Evolutionary conservation across 2,797 vertebrate genomes (phyloP).

Genomic region (Pseudochaenichthys georgianus): DNA sequence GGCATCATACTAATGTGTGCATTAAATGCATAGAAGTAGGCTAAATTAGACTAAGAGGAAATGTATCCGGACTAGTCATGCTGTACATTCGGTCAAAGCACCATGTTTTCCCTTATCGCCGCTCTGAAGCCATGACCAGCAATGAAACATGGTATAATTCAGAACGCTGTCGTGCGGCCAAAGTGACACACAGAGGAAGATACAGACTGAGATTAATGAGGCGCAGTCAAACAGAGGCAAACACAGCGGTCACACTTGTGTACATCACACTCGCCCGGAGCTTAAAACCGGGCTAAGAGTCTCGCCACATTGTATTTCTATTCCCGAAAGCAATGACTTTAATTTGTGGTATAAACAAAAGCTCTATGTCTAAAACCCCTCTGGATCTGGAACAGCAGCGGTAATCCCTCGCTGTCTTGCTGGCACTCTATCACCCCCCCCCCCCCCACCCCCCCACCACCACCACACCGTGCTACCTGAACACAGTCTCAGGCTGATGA

Average conservation of each 20-base stretch:
- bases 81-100: slow-evolving; percentile 5
- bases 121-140: not conserved
- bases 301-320: slow-evolving; percentile 6
- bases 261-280: slow-evolving; percentile 8
- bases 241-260: slow-evolving; percentile 36
- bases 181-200: slow-evolving; percentile 19
- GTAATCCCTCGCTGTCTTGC: slow-evolving; percentile 58
- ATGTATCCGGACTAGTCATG: not conserved
- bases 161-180: slow-evolving; percentile 11
- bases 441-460: no score
- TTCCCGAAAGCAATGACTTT: slow-evolving; percentile 16
- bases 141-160: slow-evolving; percentile 1
- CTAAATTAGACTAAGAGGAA: slow-evolving; percentile 1
- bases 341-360: slow-evolving; percentile 57
- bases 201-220: slow-evolving; percentile 23
- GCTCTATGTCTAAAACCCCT: slow-evolving; percentile 27
- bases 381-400: slow-evolving; percentile 53
- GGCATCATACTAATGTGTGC: slow-evolving; percentile 5
- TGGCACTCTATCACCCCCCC: slow-evolving; percentile 59
- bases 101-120: not conserved
- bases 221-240: slow-evolving; percentile 21
- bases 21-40: slow-evolving; percentile 3
- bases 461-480: slow-evolving; percentile 41
- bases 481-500: slow-evolving; percentile 32
- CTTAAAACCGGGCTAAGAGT: slow-evolving; percentile 22